These are phyloP conservation scores for Crotalus horridus DNA, from an alignment of 2,113 vertebrate species.

Conservation along the genomic window DNA sequence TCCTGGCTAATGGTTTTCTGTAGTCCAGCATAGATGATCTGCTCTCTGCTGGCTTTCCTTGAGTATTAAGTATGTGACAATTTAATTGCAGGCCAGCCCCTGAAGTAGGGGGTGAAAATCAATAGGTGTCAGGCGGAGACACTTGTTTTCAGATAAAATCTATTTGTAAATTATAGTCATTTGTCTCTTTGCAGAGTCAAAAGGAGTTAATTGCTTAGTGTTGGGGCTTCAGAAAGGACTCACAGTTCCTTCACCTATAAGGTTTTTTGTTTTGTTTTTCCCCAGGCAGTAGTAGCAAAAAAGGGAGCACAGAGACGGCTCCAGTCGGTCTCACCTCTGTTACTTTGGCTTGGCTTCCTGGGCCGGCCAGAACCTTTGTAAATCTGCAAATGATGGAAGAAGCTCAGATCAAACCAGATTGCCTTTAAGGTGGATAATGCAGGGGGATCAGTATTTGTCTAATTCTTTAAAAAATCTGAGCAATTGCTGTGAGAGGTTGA, in stretches of 20 bases:
- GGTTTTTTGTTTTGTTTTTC: too few relatives aligned
- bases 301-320: neutral
- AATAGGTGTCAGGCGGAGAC: conserved; percentile 57
- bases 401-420: neutral
- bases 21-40: neutral
- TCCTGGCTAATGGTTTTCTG: conserved; percentile 34
- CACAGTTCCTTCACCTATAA: neutral
- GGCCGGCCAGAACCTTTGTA: neutral
- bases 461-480: neutral
- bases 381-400: neutral
- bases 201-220: conserved; percentile 48
- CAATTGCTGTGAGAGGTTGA: neutral
- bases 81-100: conserved; percentile 60
- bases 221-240: neutral
- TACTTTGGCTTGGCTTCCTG: neutral
- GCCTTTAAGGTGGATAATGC: neutral
- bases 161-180: conserved; percentile 67
- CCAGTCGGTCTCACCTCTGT: neutral
- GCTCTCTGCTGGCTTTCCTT: conserved; percentile 45
- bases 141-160: conserved; percentile 63
- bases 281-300: neutral
- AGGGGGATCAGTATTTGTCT: neutral
- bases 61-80: conserved; percentile 63
- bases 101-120: conserved; percentile 48
- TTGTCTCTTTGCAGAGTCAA: conserved; percentile 48